Evolutionary conservation across 2,113 vertebrate species (phyloP), one percentile per base, ranked within the genome.

Genomic region (Sinocyclocheilus grahami): DNA sequence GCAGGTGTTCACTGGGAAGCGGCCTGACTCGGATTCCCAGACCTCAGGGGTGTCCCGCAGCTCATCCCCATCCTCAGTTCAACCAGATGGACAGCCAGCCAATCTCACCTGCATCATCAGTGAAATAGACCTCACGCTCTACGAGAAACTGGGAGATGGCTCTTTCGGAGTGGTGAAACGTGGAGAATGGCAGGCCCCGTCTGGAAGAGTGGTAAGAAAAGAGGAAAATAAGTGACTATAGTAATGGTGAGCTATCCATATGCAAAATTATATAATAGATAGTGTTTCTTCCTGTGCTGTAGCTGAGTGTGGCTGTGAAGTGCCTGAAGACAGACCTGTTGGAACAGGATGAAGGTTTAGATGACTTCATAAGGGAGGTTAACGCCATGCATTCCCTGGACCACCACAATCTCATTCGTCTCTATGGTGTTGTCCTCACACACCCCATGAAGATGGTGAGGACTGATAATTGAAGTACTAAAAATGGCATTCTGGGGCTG

Each of bases 381-480:
- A 99, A 99, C 0, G 97, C 98, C 87, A 99, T 99, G 98, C 98
- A 99, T 86, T 98, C 97, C 0, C 95, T 99, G 81, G 96, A 96
- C 92, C 98, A 99, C 91, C 95, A 95, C 87, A 99, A 99, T 94
- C 97, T 99, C 81, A 99, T 99, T 87, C 96, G 97, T 13, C 95
- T 99, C 7, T 97, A 99, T 0, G 98, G 98, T 0, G 96, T 99
- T 69, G 97, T 99, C 82, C 97, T 99, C 87, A 99, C 97, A 0
- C 97, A 97, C 55, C 98, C 98, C 62, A 99, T 99, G 98, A 99
- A 98, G 93, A 99, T 99, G 98, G 86, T 87, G 42, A 74, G 42
- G 42, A 42, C 1, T 9, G 42, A 42, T 42, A 48, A 48, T 48
- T 48, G 46, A 48, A 48, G 46, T 48, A 48, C 46, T 48, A 0